Conservation (phyloP, 2,113 vertebrate genomes). For the Podocnemis expansa region DNA sequence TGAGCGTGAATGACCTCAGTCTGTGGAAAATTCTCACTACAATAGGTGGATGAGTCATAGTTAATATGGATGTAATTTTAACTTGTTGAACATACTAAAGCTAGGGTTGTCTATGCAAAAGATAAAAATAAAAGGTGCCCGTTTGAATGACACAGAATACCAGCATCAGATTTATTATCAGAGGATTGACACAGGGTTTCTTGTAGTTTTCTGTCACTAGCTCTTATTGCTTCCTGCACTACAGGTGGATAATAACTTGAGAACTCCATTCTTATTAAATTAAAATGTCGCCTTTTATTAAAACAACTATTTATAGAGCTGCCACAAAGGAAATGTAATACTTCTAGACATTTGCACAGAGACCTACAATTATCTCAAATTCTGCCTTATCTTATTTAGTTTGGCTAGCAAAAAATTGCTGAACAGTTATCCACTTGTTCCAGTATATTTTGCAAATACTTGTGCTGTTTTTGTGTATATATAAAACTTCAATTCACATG, state of each 20-base stretch:
- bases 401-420: not conserved
- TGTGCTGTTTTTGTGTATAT: not conserved
- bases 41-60: not conserved
- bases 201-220: not conserved
- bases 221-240: not conserved
- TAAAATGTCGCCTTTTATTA: not conserved
- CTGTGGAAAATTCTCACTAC: not conserved
- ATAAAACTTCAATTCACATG: not conserved
- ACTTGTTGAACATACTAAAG: not conserved
- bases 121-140: not conserved
- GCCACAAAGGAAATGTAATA: not conserved
- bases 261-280: not conserved
- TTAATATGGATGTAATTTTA: not conserved
- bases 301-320: not conserved
- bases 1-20: not conserved
- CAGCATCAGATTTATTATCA: not conserved
- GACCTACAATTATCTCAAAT: not conserved
- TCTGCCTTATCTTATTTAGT: not conserved
- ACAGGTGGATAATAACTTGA: not conserved
- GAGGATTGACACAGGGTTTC: not conserved
- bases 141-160: not conserved
- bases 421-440: not conserved
- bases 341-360: not conserved
- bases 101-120: not conserved
- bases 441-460: not conserved